Base-by-base conservation (phyloP, 2,113 vertebrate genomes). In the Brachionichthys hirsutus region DNA sequence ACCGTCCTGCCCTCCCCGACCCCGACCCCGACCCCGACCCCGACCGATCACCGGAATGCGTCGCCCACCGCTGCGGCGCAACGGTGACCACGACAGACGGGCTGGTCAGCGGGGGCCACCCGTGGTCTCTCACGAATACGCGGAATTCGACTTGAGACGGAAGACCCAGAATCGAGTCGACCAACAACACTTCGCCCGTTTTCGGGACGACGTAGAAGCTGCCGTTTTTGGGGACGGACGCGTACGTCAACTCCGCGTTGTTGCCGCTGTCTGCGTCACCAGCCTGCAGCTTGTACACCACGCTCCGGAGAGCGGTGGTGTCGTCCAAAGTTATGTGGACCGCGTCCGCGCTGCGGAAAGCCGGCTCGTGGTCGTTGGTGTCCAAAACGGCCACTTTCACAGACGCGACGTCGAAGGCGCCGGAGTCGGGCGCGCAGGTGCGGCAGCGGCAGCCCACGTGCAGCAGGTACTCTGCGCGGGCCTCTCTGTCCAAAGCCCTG, bases 191-290 rank as follows among this genome's bases (percentile, higher is more conserved):
- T 78, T 94, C 91, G 6, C 94, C 93, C 2, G 93, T 94, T 86
- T 94, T 94, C 24, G 94, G 94, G 42, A 94, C 92, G 18, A 95
- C 92, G 51, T 94, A 95, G 81, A 94, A 94, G 71, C 89, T 91
- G 49, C 88, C 84, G 76, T 92, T 93, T 69, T 62, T 72, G 55
- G 93, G 94, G 17, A 75, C 54, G 13, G 91, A 91, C 6, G 88
- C 77, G 75, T 94, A 95, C 17, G 93, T 91, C 62, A 94, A 62
- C 74, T 94, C 91, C 4, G 90, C 92, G 85, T 95, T 95, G 62
- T 86, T 90, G 5, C 93, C 93, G 51, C 90, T 89, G 85, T 95
- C 94, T 12, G 85, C 80, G 56, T 95, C 94, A 13, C 77, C 74
- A 2, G 94, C 93, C 15, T 70, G 74, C 52, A 91, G 89, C 62